Conservation (phyloP, 2,888 invertebrate species). For the Deladenus siricidicola region DNA sequence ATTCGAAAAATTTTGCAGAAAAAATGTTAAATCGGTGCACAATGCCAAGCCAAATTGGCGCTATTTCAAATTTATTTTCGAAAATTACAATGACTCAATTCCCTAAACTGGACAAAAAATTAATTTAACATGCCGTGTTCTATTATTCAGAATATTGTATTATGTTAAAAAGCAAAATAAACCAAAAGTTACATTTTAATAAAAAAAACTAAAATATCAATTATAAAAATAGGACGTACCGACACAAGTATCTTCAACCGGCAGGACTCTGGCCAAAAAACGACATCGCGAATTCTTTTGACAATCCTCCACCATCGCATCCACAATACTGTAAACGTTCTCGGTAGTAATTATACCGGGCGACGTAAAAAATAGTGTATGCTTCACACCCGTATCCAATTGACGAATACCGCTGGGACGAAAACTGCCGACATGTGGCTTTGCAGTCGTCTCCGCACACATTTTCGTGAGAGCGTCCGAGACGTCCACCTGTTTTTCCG, state of each 20-base stretch:
- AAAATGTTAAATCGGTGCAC: too few species aligned
- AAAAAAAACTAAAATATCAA: too few species aligned
- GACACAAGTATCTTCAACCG: neutral
- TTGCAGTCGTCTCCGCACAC: neutral
- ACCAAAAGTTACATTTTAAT: too few species aligned
- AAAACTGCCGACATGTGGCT: neutral
- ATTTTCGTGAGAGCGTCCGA: conserved; percentile 9
- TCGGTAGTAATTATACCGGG: neutral
- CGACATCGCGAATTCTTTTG: conserved; percentile 8
- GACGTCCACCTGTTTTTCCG: conserved; percentile 5
- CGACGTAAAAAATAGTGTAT: conserved; percentile 14
- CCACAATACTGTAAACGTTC: conserved; percentile 12
- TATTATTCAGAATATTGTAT: too few species aligned
- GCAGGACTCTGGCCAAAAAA: conserved; percentile 11
- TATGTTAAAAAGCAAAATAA: too few species aligned
- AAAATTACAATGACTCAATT: too few species aligned
- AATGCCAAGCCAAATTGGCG: too few species aligned
- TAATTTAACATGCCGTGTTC: too few species aligned
- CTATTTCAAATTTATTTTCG: too few species aligned
- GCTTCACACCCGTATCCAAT: conserved; percentile 9
- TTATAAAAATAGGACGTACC: too few species aligned
- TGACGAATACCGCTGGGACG: conserved; percentile 1
- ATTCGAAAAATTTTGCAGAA: too few species aligned
- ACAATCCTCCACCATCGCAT: conserved; percentile 14
- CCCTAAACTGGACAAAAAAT: too few species aligned